Evolutionary conservation across 2,888 invertebrate genomes (phyloP), one percentile per base, ranked within the genome.

Genomic region (Agriopis aurantiaria): DNA sequence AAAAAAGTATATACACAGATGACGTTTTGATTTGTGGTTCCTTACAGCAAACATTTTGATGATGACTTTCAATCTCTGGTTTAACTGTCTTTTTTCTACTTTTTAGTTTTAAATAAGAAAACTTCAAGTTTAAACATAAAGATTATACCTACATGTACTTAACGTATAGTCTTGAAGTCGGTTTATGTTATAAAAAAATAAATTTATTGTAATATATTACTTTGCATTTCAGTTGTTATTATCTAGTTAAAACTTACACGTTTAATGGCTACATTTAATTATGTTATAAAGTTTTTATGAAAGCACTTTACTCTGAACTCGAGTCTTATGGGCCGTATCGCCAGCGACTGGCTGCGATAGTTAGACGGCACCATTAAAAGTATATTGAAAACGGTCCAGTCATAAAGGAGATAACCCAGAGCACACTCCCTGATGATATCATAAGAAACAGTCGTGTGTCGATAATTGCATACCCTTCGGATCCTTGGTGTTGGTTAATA

Each of bases 191-290:
- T 23, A 23, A 23, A 23, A 23, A 23, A 23, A 23, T 23, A n/a
- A n/a, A 0, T 23, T 23, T 23, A 1, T 23, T 23, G 17, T 88
- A 75, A 68, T 76, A 78, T 53, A 53, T 33, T 78, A 82, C 82
- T 88, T 89, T 83, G 86, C 83, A 87, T 88, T 85, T 88, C 83
- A 88, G 88, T 86, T 83, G 83, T 82, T 84, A 86, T 86, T 88
- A 82, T 85, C 81, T 81, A 73, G 66, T 68, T 63, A 71, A 71
- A 77, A 71, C 70, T 71, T 72, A 70, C 75, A 73, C 73, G 71
- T 57, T 75, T 69, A 71, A 75, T 69, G 72, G 71, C 71, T 71
- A 75, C 77, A 81, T 83, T 81, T 82, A 80, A 80, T 78, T 79
- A 78, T 68, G 74, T 72, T 69, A 78, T 82, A 77, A 82, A 78